Base-by-base conservation (phyloP, 2,888 invertebrate species). In the Leuctra nigra region DNA sequence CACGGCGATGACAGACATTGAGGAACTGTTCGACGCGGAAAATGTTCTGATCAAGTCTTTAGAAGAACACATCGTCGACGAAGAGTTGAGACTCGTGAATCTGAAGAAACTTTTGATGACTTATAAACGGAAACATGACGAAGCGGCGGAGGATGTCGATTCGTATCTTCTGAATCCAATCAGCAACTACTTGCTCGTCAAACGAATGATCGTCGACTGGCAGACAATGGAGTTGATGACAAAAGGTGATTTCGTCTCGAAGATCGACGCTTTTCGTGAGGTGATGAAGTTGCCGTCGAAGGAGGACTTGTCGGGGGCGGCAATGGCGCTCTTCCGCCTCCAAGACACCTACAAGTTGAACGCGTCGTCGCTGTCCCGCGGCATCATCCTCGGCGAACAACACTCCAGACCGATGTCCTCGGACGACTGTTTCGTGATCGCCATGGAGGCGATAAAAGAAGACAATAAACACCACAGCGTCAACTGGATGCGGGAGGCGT, bases 301-400 rank as follows among this genome's bases (percentile, higher is more conserved):
- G 24, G 13, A 13, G 4, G 47, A 47, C 47, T 29, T 47, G 25
- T n/a, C n/a, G n/a, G n/a, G n/a, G n/a, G n/a, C n/a, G n/a, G n/a
- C n/a, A n/a, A n/a, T n/a, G n/a, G n/a, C 7, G 25, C 59, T 80
- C 80, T 11, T 78, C 78, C 11, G 80, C 38, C 70, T 80, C 11
- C 80, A 81, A 63, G 80, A 81, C 64, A 77, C 77, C 2, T 77
- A 77, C 64, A 69, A 70, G 58, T 65, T 77, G 25, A 78, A 78
- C 1, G 72, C 77, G 68, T 70, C 13, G 68, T 80, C 52, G 77
- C 79, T 2, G 67, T 71, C n/a, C n/a, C n/a, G n/a, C n/a, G n/a
- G n/a, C n/a, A n/a, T n/a, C n/a, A n/a, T n/a, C n/a, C n/a, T n/a
- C 36, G 70, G 70, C 3, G 25, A 25, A 13, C 47, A 47, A 16